Evolutionary conservation across 2,888 invertebrate genomes (phyloP).

Genomic region (Limenitis camilla): DNA sequence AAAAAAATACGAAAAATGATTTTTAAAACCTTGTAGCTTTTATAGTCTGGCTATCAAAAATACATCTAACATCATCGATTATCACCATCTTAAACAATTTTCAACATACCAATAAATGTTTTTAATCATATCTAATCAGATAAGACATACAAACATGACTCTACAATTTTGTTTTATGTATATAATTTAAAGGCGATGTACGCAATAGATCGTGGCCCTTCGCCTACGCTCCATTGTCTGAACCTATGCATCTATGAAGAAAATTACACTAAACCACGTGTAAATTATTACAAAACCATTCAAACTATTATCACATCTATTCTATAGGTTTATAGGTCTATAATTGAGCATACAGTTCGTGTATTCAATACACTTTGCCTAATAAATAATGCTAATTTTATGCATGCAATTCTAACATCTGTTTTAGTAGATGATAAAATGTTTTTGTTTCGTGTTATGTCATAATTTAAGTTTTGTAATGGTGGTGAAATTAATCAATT

Average conservation of each 20-base stretch:
- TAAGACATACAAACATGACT: neutral
- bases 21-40: too few species aligned
- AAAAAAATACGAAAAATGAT: too few species aligned
- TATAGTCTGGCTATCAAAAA: too few species aligned
- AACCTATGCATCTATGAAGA: conserved; percentile 21
- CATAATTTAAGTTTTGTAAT: conserved; percentile 1
- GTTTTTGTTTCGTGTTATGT: conserved; percentile 3
- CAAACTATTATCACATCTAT: neutral
- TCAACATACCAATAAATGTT: too few species aligned
- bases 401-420: conserved; percentile 12
- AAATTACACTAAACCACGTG: conserved; percentile 20
- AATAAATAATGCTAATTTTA: conserved; percentile 13
- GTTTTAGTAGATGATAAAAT: conserved; percentile 5
- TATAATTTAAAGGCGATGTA: conserved; percentile 23
- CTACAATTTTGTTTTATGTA: conserved; percentile 13
- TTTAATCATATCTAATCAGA: too few species aligned
- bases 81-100: too few species aligned
- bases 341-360: neutral
- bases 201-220: conserved; percentile 41
- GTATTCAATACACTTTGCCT: neutral
- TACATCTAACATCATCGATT: too few species aligned
- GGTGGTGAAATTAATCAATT: too few species aligned
- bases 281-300: conserved; percentile 9
- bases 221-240: conserved; percentile 42
- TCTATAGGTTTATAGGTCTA: neutral